phyloP scores from a whole-genome alignment of 2,113 vertebrate species.

The Oplegnathus fasciatus region DNA sequence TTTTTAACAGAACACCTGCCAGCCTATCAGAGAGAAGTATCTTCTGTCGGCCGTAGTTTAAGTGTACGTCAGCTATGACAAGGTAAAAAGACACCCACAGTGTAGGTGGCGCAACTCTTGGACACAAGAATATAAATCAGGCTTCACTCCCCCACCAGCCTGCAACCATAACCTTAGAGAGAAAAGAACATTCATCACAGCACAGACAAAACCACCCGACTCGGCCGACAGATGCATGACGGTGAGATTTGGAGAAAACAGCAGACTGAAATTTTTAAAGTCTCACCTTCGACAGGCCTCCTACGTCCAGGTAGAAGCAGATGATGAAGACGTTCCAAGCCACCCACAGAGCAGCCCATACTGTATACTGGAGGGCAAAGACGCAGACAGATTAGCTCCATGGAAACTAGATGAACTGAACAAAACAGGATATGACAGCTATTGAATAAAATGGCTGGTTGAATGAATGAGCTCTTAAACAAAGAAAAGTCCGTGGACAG shows the following conservation, averaged over 20 bases:
- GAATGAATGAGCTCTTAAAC: conserved; percentile 15
- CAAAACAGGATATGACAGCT: conserved; percentile 11
- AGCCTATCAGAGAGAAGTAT: neutral
- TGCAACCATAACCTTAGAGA: conserved; percentile 10
- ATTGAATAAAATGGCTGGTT: conserved; percentile 9
- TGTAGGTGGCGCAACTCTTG: neutral
- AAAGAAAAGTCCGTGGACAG: conserved; percentile 8
- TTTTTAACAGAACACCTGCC: neutral
- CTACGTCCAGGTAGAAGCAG: conserved; percentile 95
- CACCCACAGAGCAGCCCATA: conserved; percentile 93
- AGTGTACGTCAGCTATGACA: neutral
- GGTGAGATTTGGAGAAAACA: neutral
- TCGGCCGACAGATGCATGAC: neutral
- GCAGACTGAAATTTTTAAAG: neutral
- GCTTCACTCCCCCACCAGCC: neutral
- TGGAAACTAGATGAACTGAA: conserved; percentile 18
- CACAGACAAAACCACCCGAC: neutral
- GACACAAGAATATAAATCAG: conserved; percentile 10
- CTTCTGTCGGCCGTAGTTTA: neutral
- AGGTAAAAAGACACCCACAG: neutral
- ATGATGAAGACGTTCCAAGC: conserved; percentile 95
- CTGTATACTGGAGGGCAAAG: conserved; percentile 85
- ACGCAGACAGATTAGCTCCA: conserved; percentile 49
- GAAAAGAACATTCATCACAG: conserved; percentile 17
- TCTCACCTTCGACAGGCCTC: conserved; percentile 93